phyloP scores from a whole-genome alignment of 2,888 invertebrate genomes.

The Cheilosia scutellata region DNA sequence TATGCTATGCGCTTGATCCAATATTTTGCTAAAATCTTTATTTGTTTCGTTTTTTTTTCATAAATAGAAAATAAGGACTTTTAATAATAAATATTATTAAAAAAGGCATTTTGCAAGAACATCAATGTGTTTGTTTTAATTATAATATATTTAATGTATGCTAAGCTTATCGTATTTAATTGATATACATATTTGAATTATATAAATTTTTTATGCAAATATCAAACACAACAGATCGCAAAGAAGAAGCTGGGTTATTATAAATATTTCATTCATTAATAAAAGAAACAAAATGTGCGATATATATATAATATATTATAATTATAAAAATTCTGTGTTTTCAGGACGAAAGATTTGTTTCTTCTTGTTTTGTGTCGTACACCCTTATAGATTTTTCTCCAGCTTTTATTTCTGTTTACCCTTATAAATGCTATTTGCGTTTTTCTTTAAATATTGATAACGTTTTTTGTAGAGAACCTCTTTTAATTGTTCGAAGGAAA shows the following conservation, averaged over 20 bases:
- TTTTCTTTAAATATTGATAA: too few species aligned
- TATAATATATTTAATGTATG: conserved; percentile 57
- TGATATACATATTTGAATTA: conserved; percentile 62
- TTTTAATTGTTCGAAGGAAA: too few species aligned
- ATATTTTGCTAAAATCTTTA: conserved; percentile 66
- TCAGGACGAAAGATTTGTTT: conserved; percentile 70
- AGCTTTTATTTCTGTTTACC: background rate
- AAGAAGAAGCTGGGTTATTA: conserved; percentile 54
- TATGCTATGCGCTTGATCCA: conserved; percentile 73
- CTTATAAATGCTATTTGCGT: background rate
- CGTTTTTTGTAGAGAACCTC: too few species aligned
- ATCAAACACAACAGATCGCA: conserved; percentile 73
- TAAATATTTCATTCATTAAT: conserved; percentile 10
- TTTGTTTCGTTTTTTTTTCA: conserved; percentile 41
- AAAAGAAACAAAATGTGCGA: conserved; percentile 57
- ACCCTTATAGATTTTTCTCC: background rate
- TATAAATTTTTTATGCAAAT: conserved; percentile 60
- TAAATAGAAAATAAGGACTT: conserved; percentile 63
- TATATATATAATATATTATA: conserved; percentile 44
- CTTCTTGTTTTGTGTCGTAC: conserved; percentile 7
- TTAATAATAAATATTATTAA: conserved; percentile 79
- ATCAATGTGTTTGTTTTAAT: conserved; percentile 66
- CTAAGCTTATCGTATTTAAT: conserved; percentile 60
- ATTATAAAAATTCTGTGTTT: conserved; percentile 50
- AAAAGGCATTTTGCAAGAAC: conserved; percentile 77